Percentiles rank a stretch among this genome's conserved stretches.
Conservation (phyloP, 2,797 vertebrate species). For the Lagodon rhomboides region DNA sequence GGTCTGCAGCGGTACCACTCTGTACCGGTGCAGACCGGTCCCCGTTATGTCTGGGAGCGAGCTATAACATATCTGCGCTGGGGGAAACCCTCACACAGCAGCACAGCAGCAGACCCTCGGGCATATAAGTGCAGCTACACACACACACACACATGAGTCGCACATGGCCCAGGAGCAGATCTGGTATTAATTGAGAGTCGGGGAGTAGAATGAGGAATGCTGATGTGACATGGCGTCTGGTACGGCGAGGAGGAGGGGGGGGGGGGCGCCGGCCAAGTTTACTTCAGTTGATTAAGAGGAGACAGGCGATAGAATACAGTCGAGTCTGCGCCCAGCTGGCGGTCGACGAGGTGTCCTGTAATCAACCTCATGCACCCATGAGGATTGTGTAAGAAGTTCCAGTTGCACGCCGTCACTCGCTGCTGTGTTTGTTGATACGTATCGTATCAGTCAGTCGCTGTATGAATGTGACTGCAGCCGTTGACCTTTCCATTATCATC, state of each 20-base stretch:
- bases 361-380: conserved; percentile 13
- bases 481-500: no score
- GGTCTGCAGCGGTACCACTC: conserved; percentile 71
- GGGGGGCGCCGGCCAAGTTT: conserved; percentile 57
- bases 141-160: conserved; percentile 25
- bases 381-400: conserved; percentile 23
- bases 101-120: conserved; percentile 45
- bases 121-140: conserved; percentile 28
- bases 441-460: conserved; percentile 13
- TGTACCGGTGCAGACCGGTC: conserved; percentile 65
- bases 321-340: conserved; percentile 53
- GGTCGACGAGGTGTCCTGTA: conserved; percentile 14
- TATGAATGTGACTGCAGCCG: conserved; percentile 10
- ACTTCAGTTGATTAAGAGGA: conserved; percentile 63
- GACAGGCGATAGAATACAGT: conserved; percentile 66
- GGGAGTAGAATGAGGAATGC: conserved; percentile 59
- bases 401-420: conserved; percentile 25
- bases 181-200: conserved; percentile 64
- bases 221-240: conserved; percentile 71
- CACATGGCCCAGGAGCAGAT: conserved; percentile 51
- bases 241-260: conserved; percentile 40
- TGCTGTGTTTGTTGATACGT: conserved; percentile 37
- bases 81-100: conserved; percentile 63
- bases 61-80: conserved; percentile 54
- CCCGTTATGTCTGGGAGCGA: conserved; percentile 64